phyloP scores from a whole-genome alignment of 1,140 invertebrate genomes.

The Stegodyphus mimosarum region DNA sequence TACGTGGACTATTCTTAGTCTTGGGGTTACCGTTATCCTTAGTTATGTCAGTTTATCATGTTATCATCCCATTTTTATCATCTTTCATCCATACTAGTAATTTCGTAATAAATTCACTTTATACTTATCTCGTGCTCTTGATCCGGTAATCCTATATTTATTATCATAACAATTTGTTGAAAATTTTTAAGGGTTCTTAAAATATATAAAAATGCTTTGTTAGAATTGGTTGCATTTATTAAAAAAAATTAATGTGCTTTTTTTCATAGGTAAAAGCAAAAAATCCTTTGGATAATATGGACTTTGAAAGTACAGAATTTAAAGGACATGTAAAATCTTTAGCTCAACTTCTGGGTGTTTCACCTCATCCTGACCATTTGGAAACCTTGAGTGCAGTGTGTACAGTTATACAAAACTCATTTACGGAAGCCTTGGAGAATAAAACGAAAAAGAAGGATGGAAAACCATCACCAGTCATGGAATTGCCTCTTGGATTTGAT shows the following conservation, averaged over 20 bases:
- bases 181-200: too few relatives aligned
- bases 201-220: too few relatives aligned
- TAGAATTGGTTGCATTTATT: background rate
- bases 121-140: too few relatives aligned
- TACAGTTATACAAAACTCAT: slow-evolving; percentile 44
- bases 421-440: slow-evolving; percentile 33
- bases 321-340: slow-evolving; percentile 81
- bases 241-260: background rate
- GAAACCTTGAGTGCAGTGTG: slow-evolving; percentile 75
- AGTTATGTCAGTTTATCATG: too few relatives aligned
- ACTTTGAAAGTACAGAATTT: slow-evolving; percentile 86
- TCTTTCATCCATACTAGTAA: too few relatives aligned
- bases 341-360: slow-evolving; percentile 82
- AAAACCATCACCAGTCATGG: slow-evolving; percentile 76
- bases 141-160: too few relatives aligned
- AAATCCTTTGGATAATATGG: slow-evolving; percentile 85
- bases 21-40: too few relatives aligned
- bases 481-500: slow-evolving; percentile 77
- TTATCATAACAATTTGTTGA: too few relatives aligned
- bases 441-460: slow-evolving; percentile 35
- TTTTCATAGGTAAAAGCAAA: slow-evolving; percentile 33
- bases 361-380: slow-evolving; percentile 83
- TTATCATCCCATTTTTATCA: too few relatives aligned
- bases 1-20: too few relatives aligned
- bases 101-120: too few relatives aligned